Conservation (phyloP, 2,888 invertebrate genomes). For the Aspidiotus rigidus region DNA sequence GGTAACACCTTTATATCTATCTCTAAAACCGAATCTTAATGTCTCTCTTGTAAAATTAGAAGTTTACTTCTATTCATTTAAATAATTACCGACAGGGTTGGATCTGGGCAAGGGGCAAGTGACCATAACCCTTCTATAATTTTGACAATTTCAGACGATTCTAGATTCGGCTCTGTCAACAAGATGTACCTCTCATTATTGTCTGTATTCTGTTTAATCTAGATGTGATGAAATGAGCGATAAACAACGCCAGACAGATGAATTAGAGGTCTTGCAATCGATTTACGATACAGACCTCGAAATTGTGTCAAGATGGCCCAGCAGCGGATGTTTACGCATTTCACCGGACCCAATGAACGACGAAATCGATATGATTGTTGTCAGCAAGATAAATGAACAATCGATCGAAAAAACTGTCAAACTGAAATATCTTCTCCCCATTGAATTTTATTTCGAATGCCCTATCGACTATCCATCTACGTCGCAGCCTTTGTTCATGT, state of each 20-base stretch:
- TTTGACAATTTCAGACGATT: too few species aligned
- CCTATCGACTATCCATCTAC: slow-evolving; percentile 16
- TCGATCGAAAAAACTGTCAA: slow-evolving; percentile 8
- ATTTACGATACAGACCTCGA: slow-evolving; percentile 13
- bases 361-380: slow-evolving; percentile 4
- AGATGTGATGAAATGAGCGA: slow-evolving; percentile 8
- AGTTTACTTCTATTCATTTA: too few species aligned
- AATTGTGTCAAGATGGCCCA: slow-evolving; percentile 1
- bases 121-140: too few species aligned
- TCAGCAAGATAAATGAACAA: slow-evolving; percentile 1
- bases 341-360: slow-evolving; percentile 6
- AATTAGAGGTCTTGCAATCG: slow-evolving; percentile 12
- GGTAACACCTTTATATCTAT: too few species aligned
- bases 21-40: too few species aligned
- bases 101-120: too few species aligned
- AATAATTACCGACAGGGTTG: too few species aligned
- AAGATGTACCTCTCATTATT: too few species aligned
- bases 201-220: too few species aligned
- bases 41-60: too few species aligned
- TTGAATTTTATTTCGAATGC: slow-evolving; percentile 20
- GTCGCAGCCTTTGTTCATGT: slow-evolving; percentile 23
- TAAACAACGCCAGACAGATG: slow-evolving; percentile 22
- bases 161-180: too few species aligned
- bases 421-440: slow-evolving; percentile 16
- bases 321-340: slow-evolving; percentile 15